Percentiles rank a stretch among this genome's conserved stretches.
phyloP scores from a whole-genome alignment of 1,140 invertebrate species.

The Bemisia tabaci region DNA sequence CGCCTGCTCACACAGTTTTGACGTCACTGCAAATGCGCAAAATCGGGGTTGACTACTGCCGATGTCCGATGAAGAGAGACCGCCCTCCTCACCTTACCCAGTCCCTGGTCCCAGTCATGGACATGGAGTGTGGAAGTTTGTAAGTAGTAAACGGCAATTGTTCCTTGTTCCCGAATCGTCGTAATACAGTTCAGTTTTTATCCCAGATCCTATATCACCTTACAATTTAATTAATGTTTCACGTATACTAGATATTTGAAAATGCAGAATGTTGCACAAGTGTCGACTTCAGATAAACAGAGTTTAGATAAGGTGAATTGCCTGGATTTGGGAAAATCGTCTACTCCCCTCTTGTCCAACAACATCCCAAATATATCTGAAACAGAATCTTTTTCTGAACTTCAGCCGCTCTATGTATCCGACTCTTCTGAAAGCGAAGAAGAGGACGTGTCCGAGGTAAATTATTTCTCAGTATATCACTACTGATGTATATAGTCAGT shows the following conservation, averaged over 20 bases:
- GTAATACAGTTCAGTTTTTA: too few species aligned
- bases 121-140: too few species aligned
- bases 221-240: too few species aligned
- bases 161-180: too few species aligned
- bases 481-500: neutral
- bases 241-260: slow-evolving; percentile 51
- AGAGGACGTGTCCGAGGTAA: slow-evolving; percentile 83
- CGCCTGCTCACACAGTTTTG: too few species aligned
- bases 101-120: too few species aligned
- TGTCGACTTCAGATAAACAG: slow-evolving; percentile 53
- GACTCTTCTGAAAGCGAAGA: slow-evolving; percentile 84
- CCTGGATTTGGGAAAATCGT: slow-evolving; percentile 43
- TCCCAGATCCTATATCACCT: too few species aligned
- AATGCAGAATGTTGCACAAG: slow-evolving; percentile 79
- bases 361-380: slow-evolving; percentile 57
- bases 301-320: slow-evolving; percentile 53
- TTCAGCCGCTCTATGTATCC: slow-evolving; percentile 65
- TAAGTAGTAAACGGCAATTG: too few species aligned
- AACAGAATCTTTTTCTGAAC: slow-evolving; percentile 59
- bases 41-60: too few species aligned
- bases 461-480: slow-evolving; percentile 21
- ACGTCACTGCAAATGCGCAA: too few species aligned
- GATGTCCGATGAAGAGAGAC: too few species aligned
- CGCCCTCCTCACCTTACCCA: too few species aligned
- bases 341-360: slow-evolving; percentile 44